Base-by-base conservation (phyloP, 2,888 invertebrate species). In the Tiphia femorata region DNA sequence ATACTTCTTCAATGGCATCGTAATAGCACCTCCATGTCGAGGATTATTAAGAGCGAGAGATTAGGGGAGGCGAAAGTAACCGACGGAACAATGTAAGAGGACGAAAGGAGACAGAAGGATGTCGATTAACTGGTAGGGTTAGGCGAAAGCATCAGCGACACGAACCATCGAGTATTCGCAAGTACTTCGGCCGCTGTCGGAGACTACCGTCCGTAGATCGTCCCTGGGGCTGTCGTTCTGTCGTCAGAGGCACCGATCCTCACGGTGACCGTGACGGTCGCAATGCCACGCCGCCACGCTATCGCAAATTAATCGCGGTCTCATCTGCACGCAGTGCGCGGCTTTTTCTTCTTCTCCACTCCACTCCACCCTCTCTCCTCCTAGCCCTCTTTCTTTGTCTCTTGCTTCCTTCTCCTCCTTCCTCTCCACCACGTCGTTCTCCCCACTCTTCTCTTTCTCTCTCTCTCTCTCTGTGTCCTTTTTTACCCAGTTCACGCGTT, bases 101-200 rank as follows among this genome's bases (percentile, higher is more conserved):
- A 17, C 2, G 21, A 40, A n/a, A 14, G 25, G 7, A 8, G 17
- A 3, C 3, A 16, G 33, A 4, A 14, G 1, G 21, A 27, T 30
- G 38, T 25, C 25, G 44, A 27, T 33, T 20, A 19, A 38, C 29
- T 1, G 17, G 14, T 16, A 17, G 17, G 25, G 29, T 33, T 14
- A 30, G 23, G 57, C 41, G 58, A 47, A 56, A 70, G 66, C 58
- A 52, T 58, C 42, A 67, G 67, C 70, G 65, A 67, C 67, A 79
- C 80, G 60, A 80, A 83, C 83, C 83, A 83, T 83, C 78, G 83
- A 83, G 80, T 81, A 82, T 73, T 80, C 77, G 77, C 78, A 78
- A 78, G 78, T 76, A 78, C 78, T 76, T 78, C 75, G 79, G 78
- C 79, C 76, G 80, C 80, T 81, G 78, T 80, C 77, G 79, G 79